Conservation (phyloP, 2,113 vertebrate species). For the Spizaetus ornatus region DNA sequence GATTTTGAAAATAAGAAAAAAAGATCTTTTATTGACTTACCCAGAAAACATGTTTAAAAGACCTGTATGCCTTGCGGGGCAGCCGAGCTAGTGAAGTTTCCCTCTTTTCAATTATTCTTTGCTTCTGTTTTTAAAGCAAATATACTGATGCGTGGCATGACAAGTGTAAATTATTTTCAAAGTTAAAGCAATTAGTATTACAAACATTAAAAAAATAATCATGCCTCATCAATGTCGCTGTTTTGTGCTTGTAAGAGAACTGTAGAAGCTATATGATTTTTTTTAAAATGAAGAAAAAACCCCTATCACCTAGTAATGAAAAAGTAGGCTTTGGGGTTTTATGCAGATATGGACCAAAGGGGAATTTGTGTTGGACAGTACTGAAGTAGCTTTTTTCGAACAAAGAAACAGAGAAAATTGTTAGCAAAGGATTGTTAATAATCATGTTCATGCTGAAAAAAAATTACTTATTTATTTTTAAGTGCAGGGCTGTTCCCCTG, state of each 20-base stretch:
- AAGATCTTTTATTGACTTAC: background rate
- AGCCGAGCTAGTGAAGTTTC: background rate
- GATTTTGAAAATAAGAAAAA: background rate
- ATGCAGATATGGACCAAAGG: background rate
- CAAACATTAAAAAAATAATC: background rate
- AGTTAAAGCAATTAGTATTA: background rate
- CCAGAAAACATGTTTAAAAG: background rate
- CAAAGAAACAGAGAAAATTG: background rate
- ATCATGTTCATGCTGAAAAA: background rate
- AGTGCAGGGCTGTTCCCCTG: fast-evolving
- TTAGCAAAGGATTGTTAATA: background rate
- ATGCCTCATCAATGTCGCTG: background rate
- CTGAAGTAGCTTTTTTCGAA: background rate
- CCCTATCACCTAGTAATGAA: background rate
- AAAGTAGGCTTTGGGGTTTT: background rate
- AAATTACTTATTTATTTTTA: background rate
- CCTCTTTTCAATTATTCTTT: background rate
- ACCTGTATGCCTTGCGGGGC: no score
- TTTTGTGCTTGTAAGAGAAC: background rate
- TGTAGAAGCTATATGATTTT: background rate
- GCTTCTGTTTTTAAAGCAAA: background rate
- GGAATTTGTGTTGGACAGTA: background rate
- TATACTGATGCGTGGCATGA: background rate
- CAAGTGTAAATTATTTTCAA: background rate
- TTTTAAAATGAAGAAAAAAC: fast-evolving